Evolutionary conservation across 2,888 invertebrate genomes (phyloP), one percentile per base, ranked within the genome.

Genomic region (Luperina nickerlii): DNA sequence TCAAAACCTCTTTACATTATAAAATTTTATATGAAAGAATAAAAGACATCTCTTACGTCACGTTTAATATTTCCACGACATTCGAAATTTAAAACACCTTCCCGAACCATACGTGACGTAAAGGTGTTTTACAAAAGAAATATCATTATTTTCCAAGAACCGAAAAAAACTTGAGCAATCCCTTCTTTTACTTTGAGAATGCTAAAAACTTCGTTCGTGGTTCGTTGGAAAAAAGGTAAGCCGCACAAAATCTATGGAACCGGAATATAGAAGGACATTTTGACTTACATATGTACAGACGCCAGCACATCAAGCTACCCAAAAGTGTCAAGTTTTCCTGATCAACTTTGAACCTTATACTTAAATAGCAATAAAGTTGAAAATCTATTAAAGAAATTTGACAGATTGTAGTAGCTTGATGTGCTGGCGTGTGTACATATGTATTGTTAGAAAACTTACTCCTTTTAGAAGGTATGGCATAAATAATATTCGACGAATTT

Each of bases 151-250:
- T 72, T 68, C 54, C 76, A 76, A 74, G 83, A 74, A 24, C 82
- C 67, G 27, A 78, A 78, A 71, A 60, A 88, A 88, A 79, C 81
- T 88, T 83, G 32, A 74, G 65, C 81, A 82, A 83, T 85, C 85
- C 68, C 69, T 72, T 67, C 70, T 82, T 70, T 78, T 77, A 82
- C 78, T 79, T 73, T 54, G 42, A 78, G 76, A 79, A 82, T 88
- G 84, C 81, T 74, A 80, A 88, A 79, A 87, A 76, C 69, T 65
- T 84, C 48, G 45, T 13, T 57, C 2, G 8, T 57, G 66, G 27
- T 67, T 71, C 45, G 38, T 38, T 38, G 38, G 20, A 27, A 76
- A 74, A 83, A 86, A 86, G 62, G 74, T 67, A 51, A 60, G 15
- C 60, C 60, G 1, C 73, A 82, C 32, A 70, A 66, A 69, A 69